Percentiles rank a stretch among this genome's conserved stretches.
Evolutionary conservation across 1,140 invertebrate species (phyloP).

Genomic region (Drosophila insularis): DNA sequence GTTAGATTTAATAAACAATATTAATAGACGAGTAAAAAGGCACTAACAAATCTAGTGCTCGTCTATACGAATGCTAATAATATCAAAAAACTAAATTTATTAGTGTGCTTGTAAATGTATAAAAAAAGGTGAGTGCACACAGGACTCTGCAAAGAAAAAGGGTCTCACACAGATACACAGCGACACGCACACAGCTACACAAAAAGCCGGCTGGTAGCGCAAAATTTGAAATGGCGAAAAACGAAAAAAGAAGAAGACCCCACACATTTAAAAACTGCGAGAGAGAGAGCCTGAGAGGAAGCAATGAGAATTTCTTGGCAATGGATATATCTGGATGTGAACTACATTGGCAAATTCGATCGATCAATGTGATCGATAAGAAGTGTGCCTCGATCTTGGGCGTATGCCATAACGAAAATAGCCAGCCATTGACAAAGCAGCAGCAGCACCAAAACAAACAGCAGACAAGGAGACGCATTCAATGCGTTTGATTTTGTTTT

Average conservation of each 20-base stretch:
- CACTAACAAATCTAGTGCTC: constrained; percentile 50
- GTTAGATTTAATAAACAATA: background rate
- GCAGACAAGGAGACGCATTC: constrained; percentile 16
- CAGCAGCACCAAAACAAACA: constrained; percentile 8
- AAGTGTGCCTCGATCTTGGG: constrained; percentile 61
- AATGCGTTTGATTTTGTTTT: constrained; percentile 19
- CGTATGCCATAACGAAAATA: constrained; percentile 79
- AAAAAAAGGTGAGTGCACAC: constrained; percentile 49
- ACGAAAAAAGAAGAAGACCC: background rate
- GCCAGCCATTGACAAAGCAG: constrained; percentile 68
- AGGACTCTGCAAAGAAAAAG: constrained; percentile 1
- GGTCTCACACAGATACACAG: background rate
- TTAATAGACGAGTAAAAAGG: background rate
- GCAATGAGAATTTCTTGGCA: constrained; percentile 34
- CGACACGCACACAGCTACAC: constrained; percentile 22
- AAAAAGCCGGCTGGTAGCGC: constrained; percentile 39
- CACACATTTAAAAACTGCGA: no score
- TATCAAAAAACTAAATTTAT: constrained; percentile 51
- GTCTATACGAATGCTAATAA: constrained; percentile 25
- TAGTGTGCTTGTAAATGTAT: constrained; percentile 63
- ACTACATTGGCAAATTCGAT: constrained; percentile 15
- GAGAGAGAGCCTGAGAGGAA: background rate
- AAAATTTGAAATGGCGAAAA: background rate
- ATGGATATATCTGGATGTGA: constrained; percentile 19
- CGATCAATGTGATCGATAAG: constrained; percentile 32